These are phyloP conservation scores for Albula goreensis DNA, from an alignment of 2,113 vertebrate species.

Conservation along the genomic window DNA sequence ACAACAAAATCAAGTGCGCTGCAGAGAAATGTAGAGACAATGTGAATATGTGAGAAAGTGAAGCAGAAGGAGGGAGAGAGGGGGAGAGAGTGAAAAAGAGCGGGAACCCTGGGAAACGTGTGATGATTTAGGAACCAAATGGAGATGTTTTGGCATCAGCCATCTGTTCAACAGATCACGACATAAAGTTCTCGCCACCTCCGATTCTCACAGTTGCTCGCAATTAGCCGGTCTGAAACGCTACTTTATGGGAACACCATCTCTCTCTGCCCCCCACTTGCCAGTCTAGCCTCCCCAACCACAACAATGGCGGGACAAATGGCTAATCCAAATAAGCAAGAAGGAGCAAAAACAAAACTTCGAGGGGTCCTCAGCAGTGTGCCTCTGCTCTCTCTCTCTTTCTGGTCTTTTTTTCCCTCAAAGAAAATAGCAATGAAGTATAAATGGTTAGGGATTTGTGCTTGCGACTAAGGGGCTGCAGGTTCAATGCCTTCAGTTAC, in stretches of 20 bases:
- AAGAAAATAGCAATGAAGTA: neutral
- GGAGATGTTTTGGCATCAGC: slow-evolving; percentile 39
- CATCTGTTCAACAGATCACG: slow-evolving; percentile 54
- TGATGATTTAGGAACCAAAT: slow-evolving; percentile 38
- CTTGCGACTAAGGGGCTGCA: too few species aligned
- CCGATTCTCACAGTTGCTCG: slow-evolving; percentile 47
- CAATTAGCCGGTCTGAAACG: slow-evolving; percentile 39
- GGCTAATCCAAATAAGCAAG: slow-evolving; percentile 10
- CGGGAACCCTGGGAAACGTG: neutral
- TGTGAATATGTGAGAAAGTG: neutral
- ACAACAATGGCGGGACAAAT: neutral
- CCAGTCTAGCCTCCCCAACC: neutral
- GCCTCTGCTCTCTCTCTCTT: too few species aligned
- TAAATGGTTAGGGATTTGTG: too few species aligned
- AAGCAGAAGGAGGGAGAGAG: neutral
- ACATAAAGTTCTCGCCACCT: slow-evolving; percentile 32
- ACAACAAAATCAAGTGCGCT: neutral
- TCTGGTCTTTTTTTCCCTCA: too few species aligned
- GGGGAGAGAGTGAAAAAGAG: neutral
- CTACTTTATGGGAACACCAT: slow-evolving; percentile 28
- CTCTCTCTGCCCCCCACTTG: slow-evolving; percentile 11
- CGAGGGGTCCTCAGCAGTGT: neutral
- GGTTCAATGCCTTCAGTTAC: too few species aligned
- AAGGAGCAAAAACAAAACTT: neutral
- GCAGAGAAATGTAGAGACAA: neutral